These are phyloP conservation scores for Nymphalis c-album DNA, from an alignment of 2,888 invertebrate genomes.

Conservation along the genomic window DNA sequence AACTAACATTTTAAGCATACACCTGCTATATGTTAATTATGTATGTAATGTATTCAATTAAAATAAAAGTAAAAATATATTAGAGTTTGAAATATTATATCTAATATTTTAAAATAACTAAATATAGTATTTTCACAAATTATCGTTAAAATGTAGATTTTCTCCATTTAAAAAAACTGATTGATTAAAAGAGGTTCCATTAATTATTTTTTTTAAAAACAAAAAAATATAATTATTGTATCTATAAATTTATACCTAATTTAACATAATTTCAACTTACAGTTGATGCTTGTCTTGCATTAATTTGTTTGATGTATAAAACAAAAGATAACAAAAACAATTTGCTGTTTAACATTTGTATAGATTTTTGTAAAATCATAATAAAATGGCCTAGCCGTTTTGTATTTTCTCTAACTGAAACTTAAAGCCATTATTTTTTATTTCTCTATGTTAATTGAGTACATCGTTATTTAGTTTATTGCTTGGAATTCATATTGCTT, in stretches of 20 bases:
- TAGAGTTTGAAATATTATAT: too few relatives aligned
- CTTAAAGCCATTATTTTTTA: neutral
- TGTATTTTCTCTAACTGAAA: neutral
- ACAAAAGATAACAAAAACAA: neutral
- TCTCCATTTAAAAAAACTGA: too few relatives aligned
- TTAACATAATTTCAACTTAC: constrained; percentile 27
- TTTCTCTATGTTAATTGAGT: neutral
- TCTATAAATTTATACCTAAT: too few relatives aligned
- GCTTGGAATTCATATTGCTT: too few relatives aligned
- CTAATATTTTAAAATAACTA: too few relatives aligned
- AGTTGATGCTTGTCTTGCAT: constrained; percentile 41
- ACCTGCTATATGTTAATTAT: neutral
- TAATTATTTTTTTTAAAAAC: too few relatives aligned
- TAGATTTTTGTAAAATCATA: neutral
- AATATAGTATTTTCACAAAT: too few relatives aligned
- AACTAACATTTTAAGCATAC: neutral
- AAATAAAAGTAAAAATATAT: too few relatives aligned
- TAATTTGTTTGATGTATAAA: constrained; percentile 27
- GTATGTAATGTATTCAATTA: too few relatives aligned
- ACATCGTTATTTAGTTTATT: neutral
- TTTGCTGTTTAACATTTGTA: neutral
- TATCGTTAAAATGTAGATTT: too few relatives aligned
- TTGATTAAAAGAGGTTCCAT: too few relatives aligned
- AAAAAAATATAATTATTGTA: neutral
- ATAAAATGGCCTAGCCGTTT: neutral